Evolutionary conservation across 2,113 vertebrate species (phyloP), one percentile per base, ranked within the genome.

Genomic region (Peromyscus leucopus): DNA sequence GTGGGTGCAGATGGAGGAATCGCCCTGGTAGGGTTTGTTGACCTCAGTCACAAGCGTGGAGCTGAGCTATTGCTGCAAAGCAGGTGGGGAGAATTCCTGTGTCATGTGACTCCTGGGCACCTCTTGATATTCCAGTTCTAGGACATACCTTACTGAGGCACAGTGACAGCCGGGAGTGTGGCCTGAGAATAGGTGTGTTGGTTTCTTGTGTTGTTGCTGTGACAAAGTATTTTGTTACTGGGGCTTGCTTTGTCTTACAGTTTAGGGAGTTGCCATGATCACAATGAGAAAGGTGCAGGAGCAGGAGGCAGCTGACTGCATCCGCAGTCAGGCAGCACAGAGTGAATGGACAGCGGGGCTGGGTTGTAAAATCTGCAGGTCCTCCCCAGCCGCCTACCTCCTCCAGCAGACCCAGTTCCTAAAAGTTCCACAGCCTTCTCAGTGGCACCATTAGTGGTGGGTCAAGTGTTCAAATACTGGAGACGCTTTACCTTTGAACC

Each of bases 51-150:
- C 28, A 28, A 39, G 7, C 22, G 61, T 0, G 31, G 39, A 21
- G 28, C n/a, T 51, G 3, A 5, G 7, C 12, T 33, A 84, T 31
- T 22, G 42, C 3, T 26, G 0, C 63, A 51, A 22, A 87, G 42
- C 28, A 19, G 31, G 5, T 8, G 4, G 59, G 24, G 51, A 39
- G 0, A 1, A 0, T 0, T 1, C 33, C 63, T 39, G 82, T 5
- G 1, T n/a, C 26, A 1, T 5, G 3, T n/a, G 31, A 4, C n/a
- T 39, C n/a, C 6, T 1, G 1, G 39, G 36, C 55, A 63, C 1
- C n/a, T 46, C 63, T 24, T n/a, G 31, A 13, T 19, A 5, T 16
- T 24, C n/a, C 61, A 33, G 8, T 2, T 9, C 48, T 86, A 19
- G 1, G 75, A 26, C 6, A 8, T 57, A 36, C 28, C 71, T 46